Evolutionary conservation across 2,888 invertebrate genomes (phyloP), one percentile per base, ranked within the genome.

Genomic region (Eupeodes latifasciatus): DNA sequence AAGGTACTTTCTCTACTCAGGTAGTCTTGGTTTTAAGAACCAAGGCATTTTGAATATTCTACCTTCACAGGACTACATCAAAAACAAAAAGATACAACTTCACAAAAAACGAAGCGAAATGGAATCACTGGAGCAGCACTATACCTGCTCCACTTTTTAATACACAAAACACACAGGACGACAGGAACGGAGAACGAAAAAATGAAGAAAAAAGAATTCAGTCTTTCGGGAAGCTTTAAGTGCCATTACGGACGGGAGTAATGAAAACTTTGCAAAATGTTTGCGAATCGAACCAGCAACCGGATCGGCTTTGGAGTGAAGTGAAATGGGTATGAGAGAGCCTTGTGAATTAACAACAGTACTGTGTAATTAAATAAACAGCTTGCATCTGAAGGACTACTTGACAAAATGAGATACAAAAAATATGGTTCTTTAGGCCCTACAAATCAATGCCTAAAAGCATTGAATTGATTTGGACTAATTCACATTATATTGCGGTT

Each of bases 211-310:
- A 27, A 27, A 79, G 40, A 19, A 27, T 49, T 44, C n/a, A 72
- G 47, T 75, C 76, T 47, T 76, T 64, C 47, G 51, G 76, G 72
- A 66, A 72, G 71, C 78, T 85, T 88, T 75, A 88, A 85, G 85
- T 88, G 78, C 81, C 78, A 85, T 88, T 85, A 88, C 62, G 80
- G 77, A 84, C 74, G 85, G 81, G 51, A 75, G 81, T 81, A 88
- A 85, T 85, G 85, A 88, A 85, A 85, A 88, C 78, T 88, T 88
- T 81, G 64, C 85, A 64, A 88, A 78, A 40, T 71, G 53, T 71
- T 81, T 78, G 69, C 62, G 80, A 81, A 72, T 55, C 55, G 34
- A 51, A 40, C 40, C 40, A 6, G 40, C 40, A 34, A 62, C 5
- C 1, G 49, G 6, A 16, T 34, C 11, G 11, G 71, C 12, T 14